Conservation (phyloP, 2,113 vertebrate species). For the Lonchura striata region DNA sequence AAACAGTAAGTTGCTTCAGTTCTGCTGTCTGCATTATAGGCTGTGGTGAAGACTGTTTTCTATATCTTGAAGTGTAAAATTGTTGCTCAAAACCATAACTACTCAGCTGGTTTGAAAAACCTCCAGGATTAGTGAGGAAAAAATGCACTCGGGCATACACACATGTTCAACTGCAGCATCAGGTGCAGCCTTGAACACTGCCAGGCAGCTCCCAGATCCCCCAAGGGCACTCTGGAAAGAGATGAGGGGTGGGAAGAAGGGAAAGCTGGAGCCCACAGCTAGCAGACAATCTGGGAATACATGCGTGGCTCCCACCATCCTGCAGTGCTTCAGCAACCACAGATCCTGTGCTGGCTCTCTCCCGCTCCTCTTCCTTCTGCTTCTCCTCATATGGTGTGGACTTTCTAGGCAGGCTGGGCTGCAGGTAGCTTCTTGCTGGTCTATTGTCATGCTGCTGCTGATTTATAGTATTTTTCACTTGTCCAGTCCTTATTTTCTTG, state of each 20-base stretch:
- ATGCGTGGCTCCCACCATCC: accelerated
- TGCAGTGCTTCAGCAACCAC: not conserved
- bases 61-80: not conserved
- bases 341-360: accelerated
- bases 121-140: not conserved
- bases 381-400: not conserved
- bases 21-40: not conserved
- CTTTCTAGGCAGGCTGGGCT: not conserved
- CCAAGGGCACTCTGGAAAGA: not conserved
- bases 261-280: not conserved
- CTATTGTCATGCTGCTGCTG: not conserved
- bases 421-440: not conserved
- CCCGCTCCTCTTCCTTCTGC: not conserved
- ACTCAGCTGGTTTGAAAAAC: not conserved
- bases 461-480: not conserved
- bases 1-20: not conserved
- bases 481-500: not conserved
- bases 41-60: not conserved
- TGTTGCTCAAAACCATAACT: not conserved
- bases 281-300: not conserved
- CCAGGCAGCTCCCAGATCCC: accelerated
- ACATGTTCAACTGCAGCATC: not conserved
- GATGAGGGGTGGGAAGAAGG: accelerated
- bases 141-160: accelerated
- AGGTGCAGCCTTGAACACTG: accelerated